Evolutionary conservation across 2,888 invertebrate species (phyloP), one percentile per base, ranked within the genome.

Genomic region (Disparrhopalites patrizii): DNA sequence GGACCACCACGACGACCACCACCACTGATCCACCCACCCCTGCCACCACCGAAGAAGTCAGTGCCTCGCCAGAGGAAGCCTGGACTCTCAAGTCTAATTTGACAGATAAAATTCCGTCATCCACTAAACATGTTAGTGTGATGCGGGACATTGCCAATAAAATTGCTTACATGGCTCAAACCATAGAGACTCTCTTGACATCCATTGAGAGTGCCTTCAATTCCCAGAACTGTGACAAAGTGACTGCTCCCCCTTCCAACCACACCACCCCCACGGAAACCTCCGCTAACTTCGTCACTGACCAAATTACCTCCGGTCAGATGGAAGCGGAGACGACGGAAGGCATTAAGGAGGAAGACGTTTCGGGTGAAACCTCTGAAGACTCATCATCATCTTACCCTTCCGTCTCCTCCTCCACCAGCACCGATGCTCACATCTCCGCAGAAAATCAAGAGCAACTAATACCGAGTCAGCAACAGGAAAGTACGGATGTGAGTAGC

Each of bases 91-190:
- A 28, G 20, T 13, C n/a, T 23, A 25, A 50, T 13, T 23, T 20
- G 25, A 25, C 23, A 50, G 50, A 13, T 25, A 30, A 52, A 52
- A 52, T 5, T 28, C 4, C 28, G 7, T 51, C 27, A 27, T 10
- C 28, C 52, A 52, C 7, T 28, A 30, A 52, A 20, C 31, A 61
- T 36, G 28, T 61, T 36, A 50, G 61, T 5, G 51, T 51, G 27
- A 61, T 61, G 25, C 18, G 51, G 15, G 28, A 31, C 13, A 36
- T 61, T 15, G 51, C 61, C 3, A 33, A 38, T 18, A 51, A 51
- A 61, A 61, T 61, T 25, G 51, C 61, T 23, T 61, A 61, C 25
- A 36, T 61, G 23, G 61, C 61, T 3, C 51, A 51, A 36, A 31
- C 50, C 13, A 52, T 61, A 8, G 51, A 61, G 13, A 27, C 23